phyloP scores from a whole-genome alignment of 2,113 vertebrate species.

The Desmodus rotundus region DNA sequence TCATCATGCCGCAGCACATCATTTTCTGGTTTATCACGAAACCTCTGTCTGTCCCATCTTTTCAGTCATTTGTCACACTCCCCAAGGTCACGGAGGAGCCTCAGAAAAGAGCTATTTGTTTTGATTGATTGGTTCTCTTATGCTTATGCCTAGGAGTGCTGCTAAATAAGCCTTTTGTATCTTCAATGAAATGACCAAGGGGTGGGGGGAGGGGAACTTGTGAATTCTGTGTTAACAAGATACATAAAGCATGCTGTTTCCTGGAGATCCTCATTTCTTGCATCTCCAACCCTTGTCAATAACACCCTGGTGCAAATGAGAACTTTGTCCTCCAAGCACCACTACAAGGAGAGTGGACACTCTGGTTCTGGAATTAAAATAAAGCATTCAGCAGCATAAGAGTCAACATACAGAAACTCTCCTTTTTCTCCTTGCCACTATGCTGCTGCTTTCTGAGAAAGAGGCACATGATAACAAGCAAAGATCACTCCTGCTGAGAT shows the following conservation, averaged over 20 bases:
- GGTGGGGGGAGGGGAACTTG: background rate
- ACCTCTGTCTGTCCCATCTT: constrained; percentile 70
- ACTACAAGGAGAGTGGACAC: background rate
- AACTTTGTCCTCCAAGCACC: background rate
- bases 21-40: constrained; percentile 74
- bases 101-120: constrained; percentile 59
- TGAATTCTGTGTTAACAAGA: constrained; percentile 59
- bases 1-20: constrained; percentile 64
- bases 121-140: constrained; percentile 74
- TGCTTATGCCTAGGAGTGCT: constrained; percentile 55
- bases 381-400: background rate
- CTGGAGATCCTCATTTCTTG: background rate
- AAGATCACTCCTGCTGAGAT: constrained; percentile 23
- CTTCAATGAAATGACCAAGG: constrained; percentile 58
- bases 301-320: background rate
- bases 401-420: background rate
- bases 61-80: constrained; percentile 72
- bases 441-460: constrained; percentile 7
- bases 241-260: constrained; percentile 27
- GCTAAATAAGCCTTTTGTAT: constrained; percentile 71
- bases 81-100: constrained; percentile 78
- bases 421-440: background rate
- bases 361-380: background rate
- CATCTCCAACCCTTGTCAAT: background rate
- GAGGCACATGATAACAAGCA: background rate